Conservation (phyloP, 2,888 invertebrate species). For the Sceliomorpha sp. region DNA sequence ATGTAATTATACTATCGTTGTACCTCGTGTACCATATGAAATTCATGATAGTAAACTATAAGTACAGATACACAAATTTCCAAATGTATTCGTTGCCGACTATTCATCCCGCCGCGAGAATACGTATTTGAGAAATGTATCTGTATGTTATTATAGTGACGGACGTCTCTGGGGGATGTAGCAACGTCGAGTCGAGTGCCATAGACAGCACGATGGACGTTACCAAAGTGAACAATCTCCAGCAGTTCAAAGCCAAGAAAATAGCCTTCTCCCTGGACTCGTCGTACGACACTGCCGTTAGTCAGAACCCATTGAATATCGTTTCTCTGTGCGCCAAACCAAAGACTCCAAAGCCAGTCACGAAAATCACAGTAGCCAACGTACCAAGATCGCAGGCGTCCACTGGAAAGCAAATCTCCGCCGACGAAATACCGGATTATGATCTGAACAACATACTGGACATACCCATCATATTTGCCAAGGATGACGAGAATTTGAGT, state of each 20-base stretch:
- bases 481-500: constrained; percentile 81
- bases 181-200: not conserved
- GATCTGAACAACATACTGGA: constrained; percentile 83
- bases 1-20: too few relatives aligned
- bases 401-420: not conserved
- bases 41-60: too few relatives aligned
- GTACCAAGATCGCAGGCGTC: constrained; percentile 57
- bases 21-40: too few relatives aligned
- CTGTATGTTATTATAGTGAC: constrained; percentile 70
- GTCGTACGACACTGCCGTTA: too few relatives aligned
- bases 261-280: not conserved
- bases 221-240: too few relatives aligned
- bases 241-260: too few relatives aligned
- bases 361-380: constrained; percentile 71
- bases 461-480: constrained; percentile 85
- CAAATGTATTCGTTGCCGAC: too few relatives aligned
- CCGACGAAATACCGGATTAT: constrained; percentile 60
- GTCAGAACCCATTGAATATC: constrained; percentile 28
- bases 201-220: too few relatives aligned
- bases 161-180: constrained; percentile 60
- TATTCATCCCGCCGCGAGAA: constrained; percentile 4
- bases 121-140: constrained; percentile 52
- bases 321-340: too few relatives aligned
- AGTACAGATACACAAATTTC: too few relatives aligned
- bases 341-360: constrained; percentile 62